A percentile compares a stretch with the other conserved stretches of the same genome.
These are phyloP conservation scores for Nesidiocoris tenuis DNA, from an alignment of 2,888 invertebrate genomes.

Conservation along the genomic window DNA sequence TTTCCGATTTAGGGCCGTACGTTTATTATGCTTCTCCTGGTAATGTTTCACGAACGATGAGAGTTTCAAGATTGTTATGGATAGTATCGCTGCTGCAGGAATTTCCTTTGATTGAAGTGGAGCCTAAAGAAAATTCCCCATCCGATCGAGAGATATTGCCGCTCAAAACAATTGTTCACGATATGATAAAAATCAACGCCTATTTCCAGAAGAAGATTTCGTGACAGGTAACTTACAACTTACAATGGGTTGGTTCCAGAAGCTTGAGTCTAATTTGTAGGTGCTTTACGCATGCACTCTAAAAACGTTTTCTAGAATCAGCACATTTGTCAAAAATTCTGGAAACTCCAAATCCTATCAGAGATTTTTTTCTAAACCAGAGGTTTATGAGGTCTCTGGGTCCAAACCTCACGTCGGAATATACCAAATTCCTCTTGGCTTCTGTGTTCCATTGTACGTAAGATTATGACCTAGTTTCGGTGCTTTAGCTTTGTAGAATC, in stretches of 20 bases:
- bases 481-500: background rate
- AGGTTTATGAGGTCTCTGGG: too few relatives aligned
- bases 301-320: too few relatives aligned
- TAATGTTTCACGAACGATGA: background rate
- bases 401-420: too few relatives aligned
- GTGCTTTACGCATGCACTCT: too few relatives aligned
- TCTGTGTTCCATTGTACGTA: too few relatives aligned
- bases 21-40: background rate
- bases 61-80: background rate
- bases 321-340: too few relatives aligned
- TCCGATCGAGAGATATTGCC: slow-evolving; percentile 56
- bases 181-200: slow-evolving; percentile 53
- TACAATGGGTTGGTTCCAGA: too few relatives aligned
- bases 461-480: background rate
- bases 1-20: slow-evolving; percentile 54
- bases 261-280: too few relatives aligned
- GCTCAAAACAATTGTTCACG: slow-evolving; percentile 55
- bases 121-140: slow-evolving; percentile 52
- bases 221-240: background rate
- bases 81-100: slow-evolving; percentile 53
- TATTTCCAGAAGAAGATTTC: slow-evolving; percentile 9
- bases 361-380: too few relatives aligned
- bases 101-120: slow-evolving; percentile 58
- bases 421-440: too few relatives aligned
- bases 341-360: too few relatives aligned